phyloP scores from a whole-genome alignment of 2,888 invertebrate species.

The Nomada flava region DNA sequence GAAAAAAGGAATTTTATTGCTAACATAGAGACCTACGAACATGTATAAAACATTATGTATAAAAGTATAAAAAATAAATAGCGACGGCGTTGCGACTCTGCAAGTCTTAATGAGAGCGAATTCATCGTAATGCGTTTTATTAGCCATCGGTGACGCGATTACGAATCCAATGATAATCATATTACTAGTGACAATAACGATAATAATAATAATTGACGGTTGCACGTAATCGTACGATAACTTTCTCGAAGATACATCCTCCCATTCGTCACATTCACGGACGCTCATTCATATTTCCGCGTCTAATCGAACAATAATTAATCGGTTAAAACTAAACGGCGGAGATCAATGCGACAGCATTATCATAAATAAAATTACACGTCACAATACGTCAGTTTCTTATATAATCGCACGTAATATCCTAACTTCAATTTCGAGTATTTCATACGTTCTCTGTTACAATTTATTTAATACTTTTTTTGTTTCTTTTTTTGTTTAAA shows the following conservation, averaged over 20 bases:
- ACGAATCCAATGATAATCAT: slow-evolving; percentile 49
- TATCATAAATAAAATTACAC: slow-evolving; percentile 39
- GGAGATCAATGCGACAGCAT: slow-evolving; percentile 40
- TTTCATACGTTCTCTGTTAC: slow-evolving; percentile 13
- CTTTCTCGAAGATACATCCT: slow-evolving; percentile 16
- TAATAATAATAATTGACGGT: slow-evolving; percentile 57
- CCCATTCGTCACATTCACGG: slow-evolving; percentile 7
- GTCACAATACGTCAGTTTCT: background rate
- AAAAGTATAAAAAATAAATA: slow-evolving; percentile 82
- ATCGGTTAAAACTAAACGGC: slow-evolving; percentile 30
- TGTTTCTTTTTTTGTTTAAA: background rate
- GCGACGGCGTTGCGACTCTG: slow-evolving; percentile 65
- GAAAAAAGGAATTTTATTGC: slow-evolving; percentile 76
- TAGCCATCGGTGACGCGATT: slow-evolving; percentile 20
- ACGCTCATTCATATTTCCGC: background rate
- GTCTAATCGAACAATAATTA: slow-evolving; percentile 21
- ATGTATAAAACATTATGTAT: slow-evolving; percentile 73
- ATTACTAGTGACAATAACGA: slow-evolving; percentile 36
- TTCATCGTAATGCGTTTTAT: slow-evolving; percentile 44
- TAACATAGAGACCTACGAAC: slow-evolving; percentile 65
- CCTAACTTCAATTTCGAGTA: slow-evolving; percentile 34
- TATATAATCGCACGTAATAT: background rate
- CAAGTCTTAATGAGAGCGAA: slow-evolving; percentile 60
- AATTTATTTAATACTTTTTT: slow-evolving; percentile 13
- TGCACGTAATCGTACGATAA: slow-evolving; percentile 48